Evolutionary conservation across 1,140 invertebrate species (phyloP).

Genomic region (Neoseiulus cucumeris): DNA sequence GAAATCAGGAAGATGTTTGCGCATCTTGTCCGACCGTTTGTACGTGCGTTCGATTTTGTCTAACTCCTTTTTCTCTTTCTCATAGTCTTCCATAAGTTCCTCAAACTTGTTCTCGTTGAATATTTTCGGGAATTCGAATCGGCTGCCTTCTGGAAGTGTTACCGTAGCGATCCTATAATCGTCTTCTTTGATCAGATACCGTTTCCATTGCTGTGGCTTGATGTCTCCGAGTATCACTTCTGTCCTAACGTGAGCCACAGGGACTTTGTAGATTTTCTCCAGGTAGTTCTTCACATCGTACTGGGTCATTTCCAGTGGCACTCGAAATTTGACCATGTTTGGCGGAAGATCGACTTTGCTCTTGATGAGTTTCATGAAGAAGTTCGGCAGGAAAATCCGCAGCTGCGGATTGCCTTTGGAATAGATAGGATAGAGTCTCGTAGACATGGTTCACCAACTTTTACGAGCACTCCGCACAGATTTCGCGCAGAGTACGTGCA

Average conservation of each 20-base stretch:
- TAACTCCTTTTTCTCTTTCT: slow-evolving; percentile 13
- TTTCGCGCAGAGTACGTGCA: too few relatives aligned
- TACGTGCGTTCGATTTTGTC: slow-evolving; percentile 11
- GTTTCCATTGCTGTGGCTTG: slow-evolving; percentile 25
- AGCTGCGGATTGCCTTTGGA: slow-evolving; percentile 71
- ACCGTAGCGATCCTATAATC: slow-evolving; percentile 62
- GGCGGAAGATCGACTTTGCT: slow-evolving; percentile 37
- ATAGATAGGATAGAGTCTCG: slow-evolving; percentile 49
- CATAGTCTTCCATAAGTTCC: slow-evolving; percentile 18
- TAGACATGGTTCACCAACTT: background rate
- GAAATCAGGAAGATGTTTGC: slow-evolving; percentile 15
- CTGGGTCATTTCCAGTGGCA: slow-evolving; percentile 63
- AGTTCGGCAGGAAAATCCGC: slow-evolving; percentile 70
- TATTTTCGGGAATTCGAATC: slow-evolving; percentile 27
- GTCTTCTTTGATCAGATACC: slow-evolving; percentile 54
- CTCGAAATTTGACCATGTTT: slow-evolving; percentile 59
- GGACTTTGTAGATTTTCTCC: slow-evolving; percentile 77
- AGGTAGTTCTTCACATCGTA: slow-evolving; percentile 75
- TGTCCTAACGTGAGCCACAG: slow-evolving; percentile 42
- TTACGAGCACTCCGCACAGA: too few relatives aligned
- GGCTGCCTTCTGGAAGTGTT: slow-evolving; percentile 31
- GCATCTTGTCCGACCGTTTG: slow-evolving; percentile 10
- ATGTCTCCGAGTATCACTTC: slow-evolving; percentile 23
- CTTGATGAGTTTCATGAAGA: slow-evolving; percentile 73
- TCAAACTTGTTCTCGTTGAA: slow-evolving; percentile 23